Base-by-base conservation (phyloP, 30 jellyfish, hydroid and myxozoan species). In the Nemopilema nomurai region DNA sequence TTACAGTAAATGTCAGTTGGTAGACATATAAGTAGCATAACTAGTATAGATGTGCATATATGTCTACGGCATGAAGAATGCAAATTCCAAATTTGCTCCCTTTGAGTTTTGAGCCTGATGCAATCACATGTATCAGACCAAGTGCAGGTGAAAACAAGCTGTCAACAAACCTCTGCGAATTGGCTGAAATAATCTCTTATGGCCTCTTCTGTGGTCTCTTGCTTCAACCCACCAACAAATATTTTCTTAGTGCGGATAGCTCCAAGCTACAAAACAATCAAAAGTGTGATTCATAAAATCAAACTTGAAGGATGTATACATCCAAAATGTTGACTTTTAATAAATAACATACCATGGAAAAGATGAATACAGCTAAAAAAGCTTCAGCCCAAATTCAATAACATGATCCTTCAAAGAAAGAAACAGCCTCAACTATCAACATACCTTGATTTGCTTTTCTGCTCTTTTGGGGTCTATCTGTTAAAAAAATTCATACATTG, bases 391-490 rank as follows among this genome's bases (percentile, higher is more conserved):
- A n/a, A n/a, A n/a, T n/a, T n/a, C n/a, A n/a, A n/a, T n/a, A n/a
- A n/a, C n/a, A n/a, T n/a, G n/a, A n/a, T n/a, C n/a, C n/a, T n/a
- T 41, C 57, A 3, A 13, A 3, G 13, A 41, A 3, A 13, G 13
- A 41, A 41, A 41, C 13, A 3, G n/a, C 50, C 9, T 16, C 28
- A 21, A 24, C 1, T 78, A 3, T 13, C 23, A 21, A 80, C 90
- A 67, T 18, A 84, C 97, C 52, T 82, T 86, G 6, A 95, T 96
- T 62, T 84, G 88, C n/a, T 91, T 91, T 28, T 89, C 88, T 31
- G 98, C 98, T 41, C 81, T 89, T 70, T 93, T 93, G 1, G 98
- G 98, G 57, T 93, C 98, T 62, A 93, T 83, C 96, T 92, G 65
- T 20, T n/a, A 82, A 71, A 32, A 23, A 27, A 63, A 52, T n/a